Conservation (phyloP, 1,140 invertebrate genomes). For the Anthonomus grandis region DNA sequence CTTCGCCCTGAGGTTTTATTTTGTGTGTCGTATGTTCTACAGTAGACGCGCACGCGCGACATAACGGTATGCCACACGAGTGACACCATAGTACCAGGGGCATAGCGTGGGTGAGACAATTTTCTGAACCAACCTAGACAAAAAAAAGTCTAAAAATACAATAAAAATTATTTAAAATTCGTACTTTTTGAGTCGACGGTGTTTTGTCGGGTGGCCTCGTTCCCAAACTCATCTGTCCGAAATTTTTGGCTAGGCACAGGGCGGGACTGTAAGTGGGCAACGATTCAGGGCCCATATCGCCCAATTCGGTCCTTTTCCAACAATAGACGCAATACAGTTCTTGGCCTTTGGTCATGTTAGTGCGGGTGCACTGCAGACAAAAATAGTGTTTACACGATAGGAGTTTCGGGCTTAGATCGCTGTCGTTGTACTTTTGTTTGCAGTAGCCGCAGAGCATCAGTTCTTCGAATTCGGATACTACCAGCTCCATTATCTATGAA, state of each 20-base stretch:
- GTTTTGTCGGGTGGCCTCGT: constrained; percentile 48
- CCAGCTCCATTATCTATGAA: constrained; percentile 56
- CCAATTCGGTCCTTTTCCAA: constrained; percentile 63
- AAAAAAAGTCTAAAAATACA: too few species aligned
- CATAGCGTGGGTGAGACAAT: constrained; percentile 70
- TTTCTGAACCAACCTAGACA: constrained; percentile 53
- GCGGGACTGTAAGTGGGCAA: constrained; percentile 65
- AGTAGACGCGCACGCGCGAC: constrained; percentile 63
- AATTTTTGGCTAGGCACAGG: constrained; percentile 59
- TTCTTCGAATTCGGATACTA: constrained; percentile 55
- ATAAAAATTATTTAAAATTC: constrained; percentile 6
- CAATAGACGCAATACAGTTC: constrained; percentile 67
- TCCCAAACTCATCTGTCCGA: constrained; percentile 55
- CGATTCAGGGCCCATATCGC: constrained; percentile 59
- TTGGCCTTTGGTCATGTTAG: constrained; percentile 59
- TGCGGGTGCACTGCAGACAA: constrained; percentile 69
- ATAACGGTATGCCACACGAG: constrained; percentile 62
- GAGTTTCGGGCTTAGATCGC: constrained; percentile 66
- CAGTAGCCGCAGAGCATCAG: constrained; percentile 34
- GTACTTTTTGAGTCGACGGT: constrained; percentile 15
- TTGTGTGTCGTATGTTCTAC: constrained; percentile 63
- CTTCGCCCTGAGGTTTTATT: constrained; percentile 64
- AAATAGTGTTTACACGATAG: constrained; percentile 73
- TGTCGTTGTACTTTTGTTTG: constrained; percentile 50
- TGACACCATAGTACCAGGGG: constrained; percentile 69